phyloP scores from a whole-genome alignment of 2,888 invertebrate species.

The Rhaphigaster nebulosa region DNA sequence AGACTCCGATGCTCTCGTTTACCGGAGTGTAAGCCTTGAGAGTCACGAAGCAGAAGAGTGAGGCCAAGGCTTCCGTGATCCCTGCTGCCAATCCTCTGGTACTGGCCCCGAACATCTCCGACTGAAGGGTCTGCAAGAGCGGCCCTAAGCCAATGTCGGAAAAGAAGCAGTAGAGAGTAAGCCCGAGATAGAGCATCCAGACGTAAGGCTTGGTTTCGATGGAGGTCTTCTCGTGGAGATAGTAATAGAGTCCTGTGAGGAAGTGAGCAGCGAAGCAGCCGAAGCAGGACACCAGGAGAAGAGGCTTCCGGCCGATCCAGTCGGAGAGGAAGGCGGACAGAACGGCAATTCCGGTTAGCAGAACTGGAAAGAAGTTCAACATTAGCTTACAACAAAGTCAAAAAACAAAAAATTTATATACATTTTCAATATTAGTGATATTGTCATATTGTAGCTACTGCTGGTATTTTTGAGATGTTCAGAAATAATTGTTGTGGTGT shows the following conservation, averaged over 20 bases:
- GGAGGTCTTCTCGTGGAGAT: conserved; percentile 58
- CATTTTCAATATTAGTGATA: too few species aligned
- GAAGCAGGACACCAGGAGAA: conserved; percentile 61
- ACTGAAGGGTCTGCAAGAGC: conserved; percentile 63
- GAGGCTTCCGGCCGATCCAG: conserved; percentile 62
- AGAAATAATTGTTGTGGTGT: too few species aligned
- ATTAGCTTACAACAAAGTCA: background rate
- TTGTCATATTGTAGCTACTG: too few species aligned
- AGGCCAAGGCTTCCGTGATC: conserved; percentile 56
- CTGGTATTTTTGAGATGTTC: too few species aligned
- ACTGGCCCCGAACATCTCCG: conserved; percentile 64
- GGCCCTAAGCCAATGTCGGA: conserved; percentile 62
- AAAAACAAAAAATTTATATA: too few species aligned
- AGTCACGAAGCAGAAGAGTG: conserved; percentile 61
- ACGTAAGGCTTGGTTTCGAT: conserved; percentile 56
- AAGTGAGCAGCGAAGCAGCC: conserved; percentile 60
- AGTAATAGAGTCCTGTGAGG: conserved; percentile 60
- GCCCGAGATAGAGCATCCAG: conserved; percentile 61
- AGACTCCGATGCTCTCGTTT: conserved; percentile 61
- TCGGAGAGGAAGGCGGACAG: conserved; percentile 62
- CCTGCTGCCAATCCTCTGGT: conserved; percentile 64
- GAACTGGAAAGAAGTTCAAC: conserved; percentile 20
- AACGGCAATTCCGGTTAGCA: conserved; percentile 56
- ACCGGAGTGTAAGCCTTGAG: conserved; percentile 63
- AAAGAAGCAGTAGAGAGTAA: conserved; percentile 60